phyloP scores from a whole-genome alignment of 2,113 vertebrate species.

The Dendropsophus ebraccatus region DNA sequence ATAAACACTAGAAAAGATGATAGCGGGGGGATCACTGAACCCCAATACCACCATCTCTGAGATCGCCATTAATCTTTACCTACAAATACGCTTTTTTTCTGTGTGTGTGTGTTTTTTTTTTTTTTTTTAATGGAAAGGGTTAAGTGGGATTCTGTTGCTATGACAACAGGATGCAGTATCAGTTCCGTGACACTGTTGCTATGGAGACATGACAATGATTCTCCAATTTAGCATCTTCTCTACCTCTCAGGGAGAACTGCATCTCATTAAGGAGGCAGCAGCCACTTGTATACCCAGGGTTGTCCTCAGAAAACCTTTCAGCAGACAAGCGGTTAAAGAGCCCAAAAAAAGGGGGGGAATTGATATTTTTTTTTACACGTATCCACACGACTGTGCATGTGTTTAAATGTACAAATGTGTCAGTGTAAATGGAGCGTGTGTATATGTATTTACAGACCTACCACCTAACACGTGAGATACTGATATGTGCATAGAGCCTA shows the following conservation, averaged over 20 bases:
- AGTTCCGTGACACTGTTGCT: conserved; percentile 55
- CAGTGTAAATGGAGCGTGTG: background rate
- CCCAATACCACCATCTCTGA: background rate
- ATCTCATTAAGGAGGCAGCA: conserved; percentile 53
- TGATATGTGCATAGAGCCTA: background rate
- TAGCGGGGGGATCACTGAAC: background rate
- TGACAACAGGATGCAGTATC: conserved; percentile 55
- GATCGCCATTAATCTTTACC: background rate
- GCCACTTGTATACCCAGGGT: background rate
- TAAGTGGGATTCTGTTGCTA: conserved; percentile 52
- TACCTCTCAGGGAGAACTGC: conserved; percentile 47
- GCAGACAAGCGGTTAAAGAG: background rate
- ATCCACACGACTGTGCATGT: background rate
- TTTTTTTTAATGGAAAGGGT: conserved; percentile 7
- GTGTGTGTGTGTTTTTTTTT: background rate
- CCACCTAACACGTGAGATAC: background rate
- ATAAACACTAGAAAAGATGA: background rate
- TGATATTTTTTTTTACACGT: background rate
- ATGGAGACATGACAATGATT: conserved; percentile 55
- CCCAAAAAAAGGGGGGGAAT: background rate
- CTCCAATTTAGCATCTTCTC: conserved; percentile 58
- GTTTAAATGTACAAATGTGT: background rate
- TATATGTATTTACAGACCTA: background rate
- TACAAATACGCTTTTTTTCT: background rate
- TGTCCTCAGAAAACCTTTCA: conserved; percentile 51